Evolutionary conservation across 2,113 vertebrate species (phyloP).

Genomic region (Tor tambroides): DNA sequence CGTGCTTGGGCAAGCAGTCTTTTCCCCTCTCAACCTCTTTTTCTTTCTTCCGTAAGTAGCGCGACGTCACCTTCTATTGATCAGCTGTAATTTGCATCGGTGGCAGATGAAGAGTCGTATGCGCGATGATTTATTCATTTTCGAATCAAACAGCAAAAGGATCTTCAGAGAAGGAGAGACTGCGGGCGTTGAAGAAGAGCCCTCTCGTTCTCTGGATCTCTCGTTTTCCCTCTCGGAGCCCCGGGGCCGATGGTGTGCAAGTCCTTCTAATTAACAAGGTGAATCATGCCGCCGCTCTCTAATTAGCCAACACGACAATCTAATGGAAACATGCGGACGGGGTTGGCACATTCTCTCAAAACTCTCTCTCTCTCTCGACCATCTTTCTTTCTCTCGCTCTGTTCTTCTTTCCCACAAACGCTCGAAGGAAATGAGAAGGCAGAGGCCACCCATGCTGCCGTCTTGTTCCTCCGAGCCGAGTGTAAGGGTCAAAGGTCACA

Average conservation of each 20-base stretch:
- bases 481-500: conserved; percentile 33
- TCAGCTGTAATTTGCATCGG: conserved; percentile 97
- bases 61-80: conserved; percentile 89
- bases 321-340: conserved; percentile 90
- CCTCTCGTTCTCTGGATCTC: conserved; percentile 73
- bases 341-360: conserved; percentile 80
- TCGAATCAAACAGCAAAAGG: conserved; percentile 83
- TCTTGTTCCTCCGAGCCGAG: not conserved
- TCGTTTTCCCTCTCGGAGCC: conserved; percentile 65
- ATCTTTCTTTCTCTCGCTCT: conserved; percentile 46
- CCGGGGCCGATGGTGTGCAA: conserved; percentile 88
- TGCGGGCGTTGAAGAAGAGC: conserved; percentile 90
- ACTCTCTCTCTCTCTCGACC: conserved; percentile 68
- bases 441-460: not conserved
- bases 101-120: conserved; percentile 89
- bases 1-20: conserved; percentile 73
- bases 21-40: conserved; percentile 49
- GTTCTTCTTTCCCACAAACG: not conserved
- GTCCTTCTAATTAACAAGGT: conserved; percentile 99
- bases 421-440: not conserved
- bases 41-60: conserved; percentile 62
- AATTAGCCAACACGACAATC: conserved; percentile 99
- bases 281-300: conserved; percentile 97
- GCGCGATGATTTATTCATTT: conserved; percentile 99
- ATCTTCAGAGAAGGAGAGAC: conserved; percentile 91